Evolutionary conservation across 2,888 invertebrate genomes (phyloP).

Genomic region (Nebria brevicollis): DNA sequence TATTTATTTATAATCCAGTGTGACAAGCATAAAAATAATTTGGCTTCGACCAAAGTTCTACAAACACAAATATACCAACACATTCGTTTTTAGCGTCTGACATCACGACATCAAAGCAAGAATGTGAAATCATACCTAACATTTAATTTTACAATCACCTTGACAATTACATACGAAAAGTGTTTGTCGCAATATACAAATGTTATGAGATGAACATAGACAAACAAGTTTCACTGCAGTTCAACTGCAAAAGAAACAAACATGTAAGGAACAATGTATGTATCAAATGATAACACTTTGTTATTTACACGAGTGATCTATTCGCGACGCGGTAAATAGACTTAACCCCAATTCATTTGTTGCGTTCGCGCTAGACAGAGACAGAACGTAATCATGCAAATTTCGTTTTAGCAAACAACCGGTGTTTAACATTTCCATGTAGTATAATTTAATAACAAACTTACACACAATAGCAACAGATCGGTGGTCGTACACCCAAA

Average conservation of each 20-base stretch:
- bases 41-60: background rate
- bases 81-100: background rate
- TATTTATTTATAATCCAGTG: background rate
- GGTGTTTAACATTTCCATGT: slow-evolving; percentile 25
- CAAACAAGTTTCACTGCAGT: too few species aligned
- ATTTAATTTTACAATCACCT: background rate
- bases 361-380: background rate
- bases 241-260: background rate
- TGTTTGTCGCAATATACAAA: too few species aligned
- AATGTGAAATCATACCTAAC: too few species aligned
- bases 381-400: slow-evolving; percentile 28
- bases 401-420: slow-evolving; percentile 25
- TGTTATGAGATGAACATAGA: too few species aligned
- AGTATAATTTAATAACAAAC: slow-evolving; percentile 34
- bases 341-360: background rate
- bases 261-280: background rate
- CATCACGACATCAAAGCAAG: background rate
- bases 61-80: background rate
- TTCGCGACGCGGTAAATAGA: background rate
- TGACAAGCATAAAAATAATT: background rate
- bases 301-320: background rate
- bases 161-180: background rate
- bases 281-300: background rate
- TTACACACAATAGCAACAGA: slow-evolving; percentile 25
- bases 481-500: background rate